phyloP scores from a whole-genome alignment of 2,113 vertebrate genomes.

The Pardalotus punctatus region DNA sequence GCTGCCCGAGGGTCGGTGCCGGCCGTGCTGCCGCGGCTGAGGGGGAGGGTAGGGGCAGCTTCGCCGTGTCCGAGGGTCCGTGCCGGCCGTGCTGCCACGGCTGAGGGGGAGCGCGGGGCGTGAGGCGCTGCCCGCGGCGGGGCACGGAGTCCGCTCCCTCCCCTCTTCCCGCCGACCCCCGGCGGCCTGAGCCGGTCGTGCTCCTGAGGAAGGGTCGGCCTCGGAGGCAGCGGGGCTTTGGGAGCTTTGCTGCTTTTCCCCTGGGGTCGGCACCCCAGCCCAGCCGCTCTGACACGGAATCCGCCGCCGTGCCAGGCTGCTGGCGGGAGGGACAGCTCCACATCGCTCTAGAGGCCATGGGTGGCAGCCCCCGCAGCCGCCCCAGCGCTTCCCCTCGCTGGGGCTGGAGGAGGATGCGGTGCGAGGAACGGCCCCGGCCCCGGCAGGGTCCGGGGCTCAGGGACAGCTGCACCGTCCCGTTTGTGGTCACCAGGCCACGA shows the following conservation, averaged over 20 bases:
- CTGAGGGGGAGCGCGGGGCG: no score
- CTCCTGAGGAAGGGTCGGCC: not conserved
- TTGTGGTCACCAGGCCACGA: not conserved
- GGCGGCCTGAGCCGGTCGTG: not conserved
- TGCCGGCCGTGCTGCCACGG: no score
- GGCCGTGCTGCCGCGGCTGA: no score
- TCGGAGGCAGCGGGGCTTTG: not conserved
- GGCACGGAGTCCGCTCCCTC: not conserved
- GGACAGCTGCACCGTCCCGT: rapidly evolving
- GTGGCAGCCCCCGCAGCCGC: no score
- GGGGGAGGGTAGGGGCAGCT: no score
- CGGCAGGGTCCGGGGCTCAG: not conserved
- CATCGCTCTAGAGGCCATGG: no score
- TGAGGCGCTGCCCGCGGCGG: not conserved
- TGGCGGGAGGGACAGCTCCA: not conserved
- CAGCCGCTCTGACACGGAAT: not conserved
- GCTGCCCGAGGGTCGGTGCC: no score
- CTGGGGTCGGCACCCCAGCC: not conserved
- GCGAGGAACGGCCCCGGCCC: not conserved
- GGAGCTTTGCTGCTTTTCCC: not conserved
- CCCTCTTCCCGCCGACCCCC: not conserved
- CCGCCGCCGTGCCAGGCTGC: not conserved
- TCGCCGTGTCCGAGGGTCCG: no score
- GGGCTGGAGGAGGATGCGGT: not conserved
- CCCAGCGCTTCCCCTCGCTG: not conserved